phyloP scores from a whole-genome alignment of 2,113 vertebrate genomes.

The Erinaceus europaeus region DNA sequence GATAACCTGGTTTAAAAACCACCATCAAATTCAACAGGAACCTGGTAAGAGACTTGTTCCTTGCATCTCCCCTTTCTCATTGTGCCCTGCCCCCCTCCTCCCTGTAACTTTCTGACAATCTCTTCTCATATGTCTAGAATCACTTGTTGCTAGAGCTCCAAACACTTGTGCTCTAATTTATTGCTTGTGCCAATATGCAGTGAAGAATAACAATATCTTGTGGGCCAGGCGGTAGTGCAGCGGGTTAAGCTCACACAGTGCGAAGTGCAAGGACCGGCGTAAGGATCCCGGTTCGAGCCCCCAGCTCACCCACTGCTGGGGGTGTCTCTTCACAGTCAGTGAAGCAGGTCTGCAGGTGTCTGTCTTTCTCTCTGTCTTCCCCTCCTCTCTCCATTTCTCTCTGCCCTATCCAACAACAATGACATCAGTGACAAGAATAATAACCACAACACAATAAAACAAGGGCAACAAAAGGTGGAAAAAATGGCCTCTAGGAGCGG shows the following conservation, averaged over 20 bases:
- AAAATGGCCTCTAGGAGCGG: no score
- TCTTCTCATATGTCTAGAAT: neutral
- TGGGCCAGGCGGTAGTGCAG: no score
- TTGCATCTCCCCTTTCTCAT: neutral
- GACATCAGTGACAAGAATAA: no score
- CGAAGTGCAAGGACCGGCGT: no score
- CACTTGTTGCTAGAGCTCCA: neutral
- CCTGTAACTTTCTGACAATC: neutral
- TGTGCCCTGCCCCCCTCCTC: no score
- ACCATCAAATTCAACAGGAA: slow-evolving; percentile 85
- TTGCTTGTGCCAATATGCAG: neutral
- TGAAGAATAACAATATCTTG: neutral
- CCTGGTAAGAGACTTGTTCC: slow-evolving; percentile 86
- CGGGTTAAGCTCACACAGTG: no score
- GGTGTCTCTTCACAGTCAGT: neutral
- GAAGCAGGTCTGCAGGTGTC: neutral
- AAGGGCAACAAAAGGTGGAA: no score
- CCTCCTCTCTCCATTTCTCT: no score
- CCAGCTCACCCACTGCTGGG: neutral
- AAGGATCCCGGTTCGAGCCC: no score
- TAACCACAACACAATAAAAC: no score
- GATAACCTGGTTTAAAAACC: slow-evolving; percentile 94
- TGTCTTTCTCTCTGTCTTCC: no score
- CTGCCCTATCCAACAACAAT: no score
- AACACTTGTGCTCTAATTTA: neutral